Percentiles rank a stretch among this genome's conserved stretches.
Evolutionary conservation across 2,888 invertebrate genomes (phyloP).

Genomic region (Luffia ferchaultella): DNA sequence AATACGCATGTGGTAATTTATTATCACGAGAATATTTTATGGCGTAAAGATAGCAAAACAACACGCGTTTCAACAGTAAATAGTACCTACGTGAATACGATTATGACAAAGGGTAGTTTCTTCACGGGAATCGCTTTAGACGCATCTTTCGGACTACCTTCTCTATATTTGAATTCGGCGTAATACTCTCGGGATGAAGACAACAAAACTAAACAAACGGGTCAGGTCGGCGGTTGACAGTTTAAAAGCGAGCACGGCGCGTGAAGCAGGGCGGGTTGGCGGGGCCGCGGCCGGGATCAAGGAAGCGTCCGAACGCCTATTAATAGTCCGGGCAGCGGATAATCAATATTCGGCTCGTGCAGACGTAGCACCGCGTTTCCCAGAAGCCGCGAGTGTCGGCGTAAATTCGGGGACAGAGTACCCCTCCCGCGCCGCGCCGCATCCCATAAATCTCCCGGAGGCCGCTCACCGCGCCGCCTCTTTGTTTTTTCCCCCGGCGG

Average conservation of each 20-base stretch:
- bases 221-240: neutral
- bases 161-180: too few relatives aligned
- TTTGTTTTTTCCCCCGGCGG: conserved; percentile 42
- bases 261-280: conserved; percentile 19
- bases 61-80: too few relatives aligned
- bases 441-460: conserved; percentile 50
- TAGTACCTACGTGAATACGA: too few relatives aligned
- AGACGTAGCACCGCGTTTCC: conserved; percentile 45
- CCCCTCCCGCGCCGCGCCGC: conserved; percentile 38
- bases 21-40: too few relatives aligned
- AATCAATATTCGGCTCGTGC: conserved; percentile 57
- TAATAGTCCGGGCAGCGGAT: conserved; percentile 43
- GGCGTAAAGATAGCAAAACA: too few relatives aligned
- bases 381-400: conserved; percentile 23
- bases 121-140: too few relatives aligned
- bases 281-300: conserved; percentile 23
- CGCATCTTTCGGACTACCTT: too few relatives aligned
- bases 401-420: conserved; percentile 13
- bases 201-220: neutral
- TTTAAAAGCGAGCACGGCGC: conserved; percentile 6
- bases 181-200: too few relatives aligned
- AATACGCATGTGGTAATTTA: too few relatives aligned
- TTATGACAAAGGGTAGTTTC: too few relatives aligned
- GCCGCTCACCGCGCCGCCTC: conserved; percentile 35
- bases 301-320: conserved; percentile 30